Evolutionary conservation across 2,888 invertebrate genomes (phyloP).

Genomic region (Tanytarsus gracilentus): DNA sequence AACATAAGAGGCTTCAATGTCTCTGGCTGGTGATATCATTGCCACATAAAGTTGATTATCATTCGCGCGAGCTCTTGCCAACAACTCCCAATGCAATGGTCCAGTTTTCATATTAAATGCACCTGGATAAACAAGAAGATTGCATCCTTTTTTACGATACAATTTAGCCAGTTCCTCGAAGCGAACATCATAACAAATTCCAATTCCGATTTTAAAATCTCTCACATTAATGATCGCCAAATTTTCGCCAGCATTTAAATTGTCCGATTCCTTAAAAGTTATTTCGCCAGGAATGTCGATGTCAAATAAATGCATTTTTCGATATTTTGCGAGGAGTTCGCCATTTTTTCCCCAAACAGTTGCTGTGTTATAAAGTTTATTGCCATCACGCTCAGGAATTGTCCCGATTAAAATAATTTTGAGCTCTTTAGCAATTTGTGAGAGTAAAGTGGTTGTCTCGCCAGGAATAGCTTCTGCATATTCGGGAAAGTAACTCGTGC

Average conservation of each 20-base stretch:
- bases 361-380: constrained; percentile 74
- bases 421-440: constrained; percentile 64
- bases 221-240: constrained; percentile 65
- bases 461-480: constrained; percentile 90
- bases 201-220: constrained; percentile 69
- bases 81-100: constrained; percentile 83
- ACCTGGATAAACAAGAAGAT: constrained; percentile 81
- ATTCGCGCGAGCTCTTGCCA: constrained; percentile 68
- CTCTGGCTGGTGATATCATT: constrained; percentile 74
- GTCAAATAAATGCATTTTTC: constrained; percentile 93
- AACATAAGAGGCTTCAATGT: constrained; percentile 59
- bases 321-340: constrained; percentile 64
- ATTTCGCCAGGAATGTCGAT: constrained; percentile 85
- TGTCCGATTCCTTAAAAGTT: constrained; percentile 81
- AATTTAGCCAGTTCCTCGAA: constrained; percentile 80
- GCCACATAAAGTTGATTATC: constrained; percentile 88
- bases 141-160: constrained; percentile 65
- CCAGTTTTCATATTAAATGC: constrained; percentile 95
- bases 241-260: constrained; percentile 64
- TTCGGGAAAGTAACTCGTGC: constrained; percentile 64
- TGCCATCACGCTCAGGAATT: constrained; percentile 64
- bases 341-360: constrained; percentile 77
- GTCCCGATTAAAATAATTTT: constrained; percentile 78
- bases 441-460: constrained; percentile 46
- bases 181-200: constrained; percentile 92